A percentile compares a stretch with the other conserved stretches of the same genome.
Evolutionary conservation across 2,113 vertebrate species (phyloP).

Genomic region (Catagonus wagneri): DNA sequence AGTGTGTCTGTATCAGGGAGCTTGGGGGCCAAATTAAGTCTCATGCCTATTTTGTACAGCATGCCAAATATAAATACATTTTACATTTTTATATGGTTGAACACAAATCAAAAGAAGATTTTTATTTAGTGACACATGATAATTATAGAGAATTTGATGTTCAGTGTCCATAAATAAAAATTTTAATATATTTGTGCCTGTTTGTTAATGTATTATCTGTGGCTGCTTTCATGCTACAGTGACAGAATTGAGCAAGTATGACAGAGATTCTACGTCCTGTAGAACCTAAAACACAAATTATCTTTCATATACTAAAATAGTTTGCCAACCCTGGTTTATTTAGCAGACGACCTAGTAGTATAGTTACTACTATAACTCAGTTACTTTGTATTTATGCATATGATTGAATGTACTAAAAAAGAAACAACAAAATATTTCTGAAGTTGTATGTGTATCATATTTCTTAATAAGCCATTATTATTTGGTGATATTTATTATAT

Average conservation of each 20-base stretch:
- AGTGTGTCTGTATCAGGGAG: too few species aligned
- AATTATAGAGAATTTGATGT: slow-evolving; percentile 25
- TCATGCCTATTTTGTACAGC: neutral
- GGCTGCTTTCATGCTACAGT: neutral
- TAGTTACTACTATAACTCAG: neutral
- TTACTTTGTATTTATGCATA: neutral
- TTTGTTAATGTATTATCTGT: neutral
- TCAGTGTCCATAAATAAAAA: neutral
- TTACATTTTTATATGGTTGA: slow-evolving; percentile 27
- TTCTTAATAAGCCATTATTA: neutral
- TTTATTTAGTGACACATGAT: slow-evolving; percentile 26
- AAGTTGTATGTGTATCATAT: neutral
- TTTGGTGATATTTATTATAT: neutral
- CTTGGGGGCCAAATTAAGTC: neutral
- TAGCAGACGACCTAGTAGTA: neutral
- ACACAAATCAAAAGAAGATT: slow-evolving; percentile 45
- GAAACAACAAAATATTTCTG: neutral
- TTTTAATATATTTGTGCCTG: neutral
- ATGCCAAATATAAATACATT: neutral
- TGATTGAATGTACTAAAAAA: neutral
- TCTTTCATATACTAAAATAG: neutral
- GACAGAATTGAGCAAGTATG: neutral
- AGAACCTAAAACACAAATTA: neutral
- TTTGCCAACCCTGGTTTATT: neutral
- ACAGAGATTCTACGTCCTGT: rapidly evolving